These are phyloP conservation scores for Temnothorax unifasciatus DNA, from an alignment of 2,888 invertebrate genomes.

Conservation along the genomic window DNA sequence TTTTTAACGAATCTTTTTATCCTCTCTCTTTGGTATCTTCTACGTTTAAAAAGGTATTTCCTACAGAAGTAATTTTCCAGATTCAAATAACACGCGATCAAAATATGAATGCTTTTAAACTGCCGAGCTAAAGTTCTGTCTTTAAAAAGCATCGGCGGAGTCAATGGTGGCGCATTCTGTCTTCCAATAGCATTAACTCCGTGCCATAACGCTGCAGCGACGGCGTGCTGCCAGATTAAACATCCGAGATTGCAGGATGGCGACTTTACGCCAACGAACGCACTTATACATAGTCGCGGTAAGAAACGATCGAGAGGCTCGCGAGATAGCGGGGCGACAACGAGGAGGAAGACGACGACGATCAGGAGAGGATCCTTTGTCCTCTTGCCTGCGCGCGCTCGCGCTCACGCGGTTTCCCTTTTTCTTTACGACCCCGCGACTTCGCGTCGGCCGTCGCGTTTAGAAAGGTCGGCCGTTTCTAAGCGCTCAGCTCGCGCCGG, in stretches of 20 bases:
- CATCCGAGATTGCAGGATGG: conserved; percentile 67
- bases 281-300: conserved; percentile 68
- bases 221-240: conserved; percentile 69
- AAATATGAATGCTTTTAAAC: not conserved
- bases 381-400: conserved; percentile 34
- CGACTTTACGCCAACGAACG: conserved; percentile 67
- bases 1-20: not conserved
- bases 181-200: conserved; percentile 63
- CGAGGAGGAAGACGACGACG: conserved; percentile 57
- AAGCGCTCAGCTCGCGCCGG: conserved; percentile 53
- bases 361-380: conserved; percentile 64
- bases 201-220: conserved; percentile 65
- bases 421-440: conserved; percentile 36
- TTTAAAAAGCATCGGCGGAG: not conserved
- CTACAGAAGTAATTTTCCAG: not conserved
- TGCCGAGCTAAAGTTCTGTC: not conserved
- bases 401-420: conserved; percentile 12
- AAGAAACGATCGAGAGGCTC: conserved; percentile 74
- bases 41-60: not conserved
- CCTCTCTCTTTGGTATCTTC: not conserved
- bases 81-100: not conserved
- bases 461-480: conserved; percentile 63
- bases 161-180: conserved; percentile 6
- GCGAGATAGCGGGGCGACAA: conserved; percentile 65
- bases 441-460: conserved; percentile 47